phyloP scores from a whole-genome alignment of 2,888 invertebrate species.

The Dasysyrphus albostriatus region DNA sequence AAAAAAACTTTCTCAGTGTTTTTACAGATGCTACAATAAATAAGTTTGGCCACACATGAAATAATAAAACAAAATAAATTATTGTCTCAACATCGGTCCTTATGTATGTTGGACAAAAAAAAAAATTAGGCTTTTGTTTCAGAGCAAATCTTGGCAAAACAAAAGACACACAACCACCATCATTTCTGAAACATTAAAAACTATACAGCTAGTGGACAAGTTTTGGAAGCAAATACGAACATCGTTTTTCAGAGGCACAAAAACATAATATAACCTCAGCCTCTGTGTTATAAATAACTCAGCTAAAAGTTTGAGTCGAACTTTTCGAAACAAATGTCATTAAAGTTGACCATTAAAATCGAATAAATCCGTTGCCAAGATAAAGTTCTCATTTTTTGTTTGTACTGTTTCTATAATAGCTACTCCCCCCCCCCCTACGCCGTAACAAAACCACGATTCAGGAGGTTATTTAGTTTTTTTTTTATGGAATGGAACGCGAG shows the following conservation, averaged over 20 bases:
- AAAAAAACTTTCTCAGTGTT: slow-evolving; percentile 39
- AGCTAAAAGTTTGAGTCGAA: slow-evolving; percentile 54
- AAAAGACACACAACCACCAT: slow-evolving; percentile 4
- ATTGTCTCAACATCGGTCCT: slow-evolving; percentile 41
- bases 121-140: slow-evolving; percentile 47
- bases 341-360: slow-evolving; percentile 73
- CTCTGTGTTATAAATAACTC: slow-evolving; percentile 49
- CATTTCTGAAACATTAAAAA: slow-evolving; percentile 28
- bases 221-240: slow-evolving; percentile 38
- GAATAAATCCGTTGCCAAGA: slow-evolving; percentile 71
- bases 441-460: too few relatives aligned
- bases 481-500: slow-evolving; percentile 14
- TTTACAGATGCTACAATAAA: slow-evolving; percentile 62
- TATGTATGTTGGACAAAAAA: not conserved
- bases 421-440: not conserved
- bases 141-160: slow-evolving; percentile 38
- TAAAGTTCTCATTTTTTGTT: slow-evolving; percentile 40
- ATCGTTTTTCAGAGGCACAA: slow-evolving; percentile 2
- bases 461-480: slow-evolving; percentile 23
- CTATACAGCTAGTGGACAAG: slow-evolving; percentile 10
- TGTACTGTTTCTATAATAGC: not conserved
- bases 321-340: slow-evolving; percentile 69
- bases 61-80: slow-evolving; percentile 70
- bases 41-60: slow-evolving; percentile 50
- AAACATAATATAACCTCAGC: slow-evolving; percentile 39